Conservation (phyloP, 2,888 invertebrate genomes). For the Lydus trimaculatus region DNA sequence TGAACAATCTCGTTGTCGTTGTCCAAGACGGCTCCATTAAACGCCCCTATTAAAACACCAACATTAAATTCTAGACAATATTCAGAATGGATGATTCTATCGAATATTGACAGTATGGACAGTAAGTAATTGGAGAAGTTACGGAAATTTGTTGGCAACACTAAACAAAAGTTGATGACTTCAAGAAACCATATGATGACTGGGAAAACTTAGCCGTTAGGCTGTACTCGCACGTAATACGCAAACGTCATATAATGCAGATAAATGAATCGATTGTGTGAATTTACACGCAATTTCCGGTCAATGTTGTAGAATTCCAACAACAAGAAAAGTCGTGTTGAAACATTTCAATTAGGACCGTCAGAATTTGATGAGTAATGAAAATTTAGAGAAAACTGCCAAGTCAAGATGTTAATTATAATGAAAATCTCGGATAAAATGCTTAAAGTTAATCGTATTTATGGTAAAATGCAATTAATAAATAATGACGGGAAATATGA, state of each 20-base stretch:
- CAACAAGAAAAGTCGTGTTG: not conserved
- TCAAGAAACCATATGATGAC: no score
- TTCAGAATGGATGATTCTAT: not conserved
- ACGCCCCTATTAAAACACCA: not conserved
- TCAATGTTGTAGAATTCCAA: not conserved
- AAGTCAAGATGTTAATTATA: not conserved
- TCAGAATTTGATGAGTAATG: not conserved
- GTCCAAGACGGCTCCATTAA: conserved; percentile 1
- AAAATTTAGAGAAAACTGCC: not conserved
- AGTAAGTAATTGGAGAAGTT: not conserved
- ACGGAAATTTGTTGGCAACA: not conserved
- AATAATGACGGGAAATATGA: not conserved
- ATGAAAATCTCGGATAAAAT: not conserved
- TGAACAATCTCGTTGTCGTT: not conserved
- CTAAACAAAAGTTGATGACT: not conserved
- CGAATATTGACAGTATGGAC: not conserved
- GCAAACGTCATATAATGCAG: not conserved
- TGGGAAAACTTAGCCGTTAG: no score
- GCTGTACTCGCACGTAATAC: not conserved
- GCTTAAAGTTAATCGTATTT: not conserved
- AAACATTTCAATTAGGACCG: not conserved
- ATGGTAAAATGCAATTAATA: not conserved
- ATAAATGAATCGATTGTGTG: not conserved
- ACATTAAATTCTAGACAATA: not conserved
- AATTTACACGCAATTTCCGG: not conserved